phyloP scores from a whole-genome alignment of 2,113 vertebrate species.

The Solenodon paradoxus region DNA sequence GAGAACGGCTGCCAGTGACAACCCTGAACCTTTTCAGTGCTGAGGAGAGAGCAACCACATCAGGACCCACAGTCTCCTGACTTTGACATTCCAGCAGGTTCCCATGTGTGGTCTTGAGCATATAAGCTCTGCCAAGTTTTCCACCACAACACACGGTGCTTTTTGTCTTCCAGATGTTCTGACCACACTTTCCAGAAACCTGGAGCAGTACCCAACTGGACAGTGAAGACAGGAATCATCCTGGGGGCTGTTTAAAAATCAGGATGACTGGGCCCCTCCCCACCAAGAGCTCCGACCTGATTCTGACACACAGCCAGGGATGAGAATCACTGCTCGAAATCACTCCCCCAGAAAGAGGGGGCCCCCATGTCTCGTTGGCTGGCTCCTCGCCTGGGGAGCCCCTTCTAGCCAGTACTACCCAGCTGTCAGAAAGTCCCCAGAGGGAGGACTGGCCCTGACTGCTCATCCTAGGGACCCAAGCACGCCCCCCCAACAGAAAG shows the following conservation, averaged over 20 bases:
- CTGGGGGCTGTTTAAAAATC: background rate
- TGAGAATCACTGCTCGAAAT: background rate
- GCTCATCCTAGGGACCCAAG: background rate
- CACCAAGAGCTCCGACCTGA: fast-evolving
- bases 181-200: background rate
- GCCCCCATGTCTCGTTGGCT: background rate
- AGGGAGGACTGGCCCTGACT: background rate
- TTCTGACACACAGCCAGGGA: background rate
- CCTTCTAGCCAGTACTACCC: background rate
- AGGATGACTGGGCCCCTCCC: background rate
- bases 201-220: background rate
- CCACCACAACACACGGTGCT: too few relatives aligned
- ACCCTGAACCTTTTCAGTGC: background rate
- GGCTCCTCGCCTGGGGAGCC: background rate
- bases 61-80: background rate
- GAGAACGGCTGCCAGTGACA: background rate
- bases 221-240: background rate
- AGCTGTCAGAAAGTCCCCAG: background rate
- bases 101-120: too few relatives aligned
- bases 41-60: background rate
- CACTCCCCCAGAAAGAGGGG: background rate
- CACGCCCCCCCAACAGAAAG: background rate
- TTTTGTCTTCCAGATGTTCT: fast-evolving
- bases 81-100: background rate
- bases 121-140: too few relatives aligned